These are phyloP conservation scores for Heterodera carotae DNA, from an alignment of 1,140 invertebrate species.

Conservation along the genomic window DNA sequence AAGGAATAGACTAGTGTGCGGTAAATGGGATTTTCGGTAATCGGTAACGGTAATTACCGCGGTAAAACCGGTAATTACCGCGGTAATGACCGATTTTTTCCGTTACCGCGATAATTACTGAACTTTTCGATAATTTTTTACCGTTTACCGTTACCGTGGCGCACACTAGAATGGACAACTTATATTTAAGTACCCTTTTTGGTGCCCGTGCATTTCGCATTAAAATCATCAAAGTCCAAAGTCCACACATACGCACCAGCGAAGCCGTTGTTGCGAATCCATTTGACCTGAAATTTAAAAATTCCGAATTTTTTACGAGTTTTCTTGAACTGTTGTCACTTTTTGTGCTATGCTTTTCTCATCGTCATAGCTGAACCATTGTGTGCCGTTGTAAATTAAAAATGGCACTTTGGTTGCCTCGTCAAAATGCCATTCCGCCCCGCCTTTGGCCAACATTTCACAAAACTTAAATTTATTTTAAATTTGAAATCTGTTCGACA, in stretches of 20 bases:
- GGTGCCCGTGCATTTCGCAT: conserved; percentile 70
- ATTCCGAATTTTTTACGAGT: not conserved
- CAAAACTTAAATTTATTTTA: conserved; percentile 77
- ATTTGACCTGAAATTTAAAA: conserved; percentile 76
- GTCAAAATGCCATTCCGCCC: conserved; percentile 80
- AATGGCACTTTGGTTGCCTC: conserved; percentile 81
- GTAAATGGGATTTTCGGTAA: too few relatives aligned
- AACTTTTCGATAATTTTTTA: too few relatives aligned
- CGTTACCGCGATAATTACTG: too few relatives aligned
- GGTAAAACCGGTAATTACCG: too few relatives aligned
- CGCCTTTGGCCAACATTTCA: conserved; percentile 83
- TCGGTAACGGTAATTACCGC: too few relatives aligned
- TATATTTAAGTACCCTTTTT: conserved; percentile 64
- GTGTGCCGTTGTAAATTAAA: conserved; percentile 76
- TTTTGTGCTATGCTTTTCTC: conserved; percentile 70
- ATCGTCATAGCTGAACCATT: conserved; percentile 88
- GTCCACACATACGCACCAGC: conserved; percentile 96
- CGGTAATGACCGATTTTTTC: too few relatives aligned
- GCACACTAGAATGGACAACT: too few relatives aligned
- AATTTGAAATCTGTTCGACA: too few relatives aligned
- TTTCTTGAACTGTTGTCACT: conserved; percentile 23
- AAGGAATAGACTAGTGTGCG: too few relatives aligned
- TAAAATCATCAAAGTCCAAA: conserved; percentile 93
- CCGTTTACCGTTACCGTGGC: too few relatives aligned
- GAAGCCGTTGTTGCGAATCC: conserved; percentile 84